These are phyloP conservation scores for Poicephalus gulielmi DNA, from an alignment of 2,113 vertebrate genomes.

Conservation along the genomic window DNA sequence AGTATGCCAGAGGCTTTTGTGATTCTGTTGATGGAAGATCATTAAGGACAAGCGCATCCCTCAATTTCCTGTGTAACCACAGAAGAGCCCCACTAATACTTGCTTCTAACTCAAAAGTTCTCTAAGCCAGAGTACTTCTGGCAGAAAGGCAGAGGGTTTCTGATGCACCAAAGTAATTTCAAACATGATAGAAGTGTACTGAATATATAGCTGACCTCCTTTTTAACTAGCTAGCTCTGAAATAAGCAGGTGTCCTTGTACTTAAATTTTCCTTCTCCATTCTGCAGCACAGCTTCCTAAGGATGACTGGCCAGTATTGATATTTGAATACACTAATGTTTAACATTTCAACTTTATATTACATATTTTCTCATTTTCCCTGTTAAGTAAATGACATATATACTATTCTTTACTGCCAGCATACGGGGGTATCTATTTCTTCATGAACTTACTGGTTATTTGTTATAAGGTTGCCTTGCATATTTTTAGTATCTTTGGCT, in stretches of 20 bases:
- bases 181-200: not conserved
- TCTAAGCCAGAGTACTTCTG: not conserved
- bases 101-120: not conserved
- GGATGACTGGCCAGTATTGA: not conserved
- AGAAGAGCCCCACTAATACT: not conserved
- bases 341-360: not conserved
- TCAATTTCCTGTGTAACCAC: not conserved
- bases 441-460: not conserved
- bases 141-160: not conserved
- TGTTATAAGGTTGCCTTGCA: not conserved
- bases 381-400: not conserved
- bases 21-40: not conserved
- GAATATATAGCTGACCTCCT: not conserved
- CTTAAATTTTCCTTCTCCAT: not conserved
- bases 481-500: not conserved
- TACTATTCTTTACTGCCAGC: not conserved
- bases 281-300: not conserved
- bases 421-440: not conserved
- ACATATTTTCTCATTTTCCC: not conserved
- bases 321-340: not conserved
- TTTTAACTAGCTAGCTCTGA: not conserved
- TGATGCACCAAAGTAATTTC: not conserved
- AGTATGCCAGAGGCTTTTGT: not conserved
- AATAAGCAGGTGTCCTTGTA: not conserved
- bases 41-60: not conserved